phyloP scores from a whole-genome alignment of 2,797 vertebrate genomes.

The Pangasius krempfi region DNA sequence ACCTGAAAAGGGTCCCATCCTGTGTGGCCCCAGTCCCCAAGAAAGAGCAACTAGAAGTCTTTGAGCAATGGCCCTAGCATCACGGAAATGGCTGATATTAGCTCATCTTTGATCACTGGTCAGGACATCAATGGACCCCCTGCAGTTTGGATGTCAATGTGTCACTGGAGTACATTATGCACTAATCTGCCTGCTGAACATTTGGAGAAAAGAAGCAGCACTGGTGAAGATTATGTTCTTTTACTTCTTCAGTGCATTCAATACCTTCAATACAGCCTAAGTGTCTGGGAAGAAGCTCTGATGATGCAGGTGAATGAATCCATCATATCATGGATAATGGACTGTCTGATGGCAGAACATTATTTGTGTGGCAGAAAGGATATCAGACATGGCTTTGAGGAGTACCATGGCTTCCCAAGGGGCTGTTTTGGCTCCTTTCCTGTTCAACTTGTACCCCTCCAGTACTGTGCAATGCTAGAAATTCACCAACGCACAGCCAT shows the following conservation, averaged over 20 bases:
- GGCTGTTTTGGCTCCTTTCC: neutral
- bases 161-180: neutral
- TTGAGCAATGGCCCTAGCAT: neutral
- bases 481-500: neutral
- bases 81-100: neutral
- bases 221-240: neutral
- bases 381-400: neutral
- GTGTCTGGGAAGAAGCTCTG: neutral
- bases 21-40: neutral
- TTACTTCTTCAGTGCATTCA: conserved; percentile 26
- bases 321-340: neutral
- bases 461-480: neutral
- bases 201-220: neutral
- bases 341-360: neutral
- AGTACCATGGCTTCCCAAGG: neutral
- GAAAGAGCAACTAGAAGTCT: neutral
- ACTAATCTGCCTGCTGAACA: neutral
- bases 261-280: neutral
- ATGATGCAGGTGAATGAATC: neutral
- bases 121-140: neutral
- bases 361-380: neutral
- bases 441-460: neutral
- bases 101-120: neutral
- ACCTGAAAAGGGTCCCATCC: neutral
- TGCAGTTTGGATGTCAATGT: neutral